A percentile compares a stretch with the other conserved stretches of the same genome.
Conservation (phyloP, 1,140 invertebrate genomes). For the Mesaphorura yosii region DNA sequence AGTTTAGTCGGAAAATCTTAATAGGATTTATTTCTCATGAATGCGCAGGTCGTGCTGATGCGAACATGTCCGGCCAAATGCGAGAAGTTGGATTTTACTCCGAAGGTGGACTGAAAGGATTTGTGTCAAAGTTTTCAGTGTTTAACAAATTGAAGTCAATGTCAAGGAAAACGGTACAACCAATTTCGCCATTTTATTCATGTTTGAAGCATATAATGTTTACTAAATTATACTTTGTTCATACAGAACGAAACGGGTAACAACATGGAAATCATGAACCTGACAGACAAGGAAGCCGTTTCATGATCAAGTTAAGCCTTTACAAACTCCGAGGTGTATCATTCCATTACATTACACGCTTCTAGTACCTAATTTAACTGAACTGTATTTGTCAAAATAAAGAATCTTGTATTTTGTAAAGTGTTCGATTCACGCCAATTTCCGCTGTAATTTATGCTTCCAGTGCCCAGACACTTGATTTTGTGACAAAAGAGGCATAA, state of each 20-base stretch:
- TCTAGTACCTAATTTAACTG: too few relatives aligned
- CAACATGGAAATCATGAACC: conserved; percentile 28
- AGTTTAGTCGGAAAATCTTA: background rate
- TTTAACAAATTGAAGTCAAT: conserved; percentile 25
- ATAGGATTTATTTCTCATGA: background rate
- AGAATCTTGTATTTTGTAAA: too few relatives aligned
- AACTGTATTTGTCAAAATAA: too few relatives aligned
- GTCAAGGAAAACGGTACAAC: conserved; percentile 17
- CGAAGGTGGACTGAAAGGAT: conserved; percentile 19
- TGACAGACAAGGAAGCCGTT: conserved; percentile 28
- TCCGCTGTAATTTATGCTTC: too few relatives aligned
- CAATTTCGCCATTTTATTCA: background rate
- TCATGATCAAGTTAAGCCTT: conserved; percentile 7
- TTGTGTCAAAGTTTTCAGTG: conserved; percentile 28
- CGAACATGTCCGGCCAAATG: conserved; percentile 17
- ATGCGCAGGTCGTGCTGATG: conserved; percentile 5
- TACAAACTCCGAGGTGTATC: background rate
- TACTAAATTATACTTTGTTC: conserved; percentile 12
- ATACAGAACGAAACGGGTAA: conserved; percentile 14
- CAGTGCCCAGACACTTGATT: too few relatives aligned
- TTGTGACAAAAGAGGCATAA: too few relatives aligned
- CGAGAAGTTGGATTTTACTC: conserved; percentile 30
- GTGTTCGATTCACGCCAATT: too few relatives aligned
- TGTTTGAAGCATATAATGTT: background rate
- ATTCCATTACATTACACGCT: background rate